Conservation (phyloP, 30 jellyfish, hydroid and myxozoan genomes). For the Aurelia sp. region DNA sequence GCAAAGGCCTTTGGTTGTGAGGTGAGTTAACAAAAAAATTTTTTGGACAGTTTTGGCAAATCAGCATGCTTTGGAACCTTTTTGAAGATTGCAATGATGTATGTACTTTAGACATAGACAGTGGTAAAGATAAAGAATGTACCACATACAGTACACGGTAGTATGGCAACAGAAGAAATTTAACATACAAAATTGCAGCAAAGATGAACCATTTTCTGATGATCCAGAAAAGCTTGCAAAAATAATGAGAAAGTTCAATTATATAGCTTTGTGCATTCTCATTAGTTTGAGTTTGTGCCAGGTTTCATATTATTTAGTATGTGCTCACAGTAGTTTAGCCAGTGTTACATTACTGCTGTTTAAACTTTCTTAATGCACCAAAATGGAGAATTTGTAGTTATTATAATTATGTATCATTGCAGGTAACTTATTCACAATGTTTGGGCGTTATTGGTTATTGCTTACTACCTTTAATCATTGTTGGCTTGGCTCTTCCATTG, state of each 20-base stretch:
- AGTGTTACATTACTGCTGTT: neutral
- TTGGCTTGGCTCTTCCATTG: conserved; percentile 89
- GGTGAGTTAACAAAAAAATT: conserved; percentile 32
- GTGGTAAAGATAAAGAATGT: too few species aligned
- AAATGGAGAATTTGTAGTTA: neutral
- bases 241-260: too few species aligned
- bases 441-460: conserved; percentile 97
- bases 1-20: conserved; percentile 97
- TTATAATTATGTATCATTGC: neutral
- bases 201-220: too few species aligned
- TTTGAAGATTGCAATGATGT: too few species aligned
- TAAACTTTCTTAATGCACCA: neutral
- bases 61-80: too few species aligned
- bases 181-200: too few species aligned
- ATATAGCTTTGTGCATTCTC: too few species aligned
- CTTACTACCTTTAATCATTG: conserved; percentile 82
- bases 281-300: too few species aligned
- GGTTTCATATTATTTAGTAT: neutral
- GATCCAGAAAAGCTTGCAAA: too few species aligned
- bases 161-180: too few species aligned
- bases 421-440: conserved; percentile 97
- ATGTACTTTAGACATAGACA: too few species aligned
- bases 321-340: neutral
- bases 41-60: neutral
- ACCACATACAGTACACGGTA: too few species aligned